Evolutionary conservation across 2,113 vertebrate genomes (phyloP).

Genomic region (Pterophyllum scalare): DNA sequence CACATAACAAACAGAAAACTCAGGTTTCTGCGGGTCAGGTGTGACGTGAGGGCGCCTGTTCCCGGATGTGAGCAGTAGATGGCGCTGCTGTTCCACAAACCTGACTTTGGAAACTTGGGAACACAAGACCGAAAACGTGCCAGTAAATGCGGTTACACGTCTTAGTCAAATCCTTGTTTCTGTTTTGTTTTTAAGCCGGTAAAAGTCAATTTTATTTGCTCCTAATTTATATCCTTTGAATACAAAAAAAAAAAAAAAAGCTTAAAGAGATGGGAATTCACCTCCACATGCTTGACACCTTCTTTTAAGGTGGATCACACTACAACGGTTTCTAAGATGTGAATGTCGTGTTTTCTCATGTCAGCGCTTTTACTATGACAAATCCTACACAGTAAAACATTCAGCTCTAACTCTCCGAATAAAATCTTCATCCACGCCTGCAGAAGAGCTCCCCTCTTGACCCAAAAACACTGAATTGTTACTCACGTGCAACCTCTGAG

Average conservation of each 20-base stretch:
- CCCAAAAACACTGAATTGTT: not conserved
- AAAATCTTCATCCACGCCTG: not conserved
- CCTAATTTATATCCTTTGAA: constrained; percentile 13
- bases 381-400: not conserved
- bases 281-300: not conserved
- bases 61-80: constrained; percentile 44
- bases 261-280: not conserved
- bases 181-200: not conserved
- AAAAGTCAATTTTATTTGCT: not conserved
- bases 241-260: not conserved
- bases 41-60: not conserved
- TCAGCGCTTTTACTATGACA: not conserved
- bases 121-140: not conserved
- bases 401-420: not conserved
- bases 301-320: not conserved
- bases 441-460: not conserved
- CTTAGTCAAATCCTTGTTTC: not conserved
- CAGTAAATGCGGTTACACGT: not conserved
- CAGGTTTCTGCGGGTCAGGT: not conserved
- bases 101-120: not conserved
- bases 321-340: not conserved
- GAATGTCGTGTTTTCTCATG: not conserved
- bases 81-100: constrained; percentile 49
- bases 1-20: not conserved
- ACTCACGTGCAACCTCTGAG: not conserved